phyloP scores from a whole-genome alignment of 1,140 invertebrate species.

The Apis cerana region DNA sequence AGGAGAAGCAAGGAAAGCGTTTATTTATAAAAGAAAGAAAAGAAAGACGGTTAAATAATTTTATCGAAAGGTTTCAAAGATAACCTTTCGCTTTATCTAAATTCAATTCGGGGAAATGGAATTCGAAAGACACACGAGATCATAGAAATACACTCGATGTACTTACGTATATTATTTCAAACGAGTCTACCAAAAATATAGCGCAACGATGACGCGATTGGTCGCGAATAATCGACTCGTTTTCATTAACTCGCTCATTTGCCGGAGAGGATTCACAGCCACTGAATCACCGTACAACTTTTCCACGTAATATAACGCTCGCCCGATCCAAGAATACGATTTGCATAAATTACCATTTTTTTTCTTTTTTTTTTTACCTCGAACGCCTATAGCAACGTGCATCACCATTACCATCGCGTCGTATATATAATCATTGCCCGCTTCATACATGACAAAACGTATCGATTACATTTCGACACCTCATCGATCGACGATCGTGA shows the following conservation, averaged over 20 bases:
- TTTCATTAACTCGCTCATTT: background rate
- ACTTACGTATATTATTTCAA: too few species aligned
- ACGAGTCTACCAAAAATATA: background rate
- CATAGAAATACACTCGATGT: background rate
- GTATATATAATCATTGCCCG: background rate
- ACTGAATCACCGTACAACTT: background rate
- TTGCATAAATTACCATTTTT: constrained; percentile 3
- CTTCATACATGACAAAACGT: constrained; percentile 13
- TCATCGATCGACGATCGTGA: background rate
- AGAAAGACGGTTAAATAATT: background rate
- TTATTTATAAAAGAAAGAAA: background rate
- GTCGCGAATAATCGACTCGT: background rate
- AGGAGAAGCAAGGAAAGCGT: background rate
- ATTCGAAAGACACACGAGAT: background rate
- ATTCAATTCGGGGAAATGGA: background rate
- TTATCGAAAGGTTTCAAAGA: background rate
- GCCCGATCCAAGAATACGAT: background rate
- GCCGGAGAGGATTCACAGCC: background rate
- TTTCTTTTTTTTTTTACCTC: background rate
- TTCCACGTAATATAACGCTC: too few species aligned
- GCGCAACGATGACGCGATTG: background rate
- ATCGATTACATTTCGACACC: constrained; percentile 2
- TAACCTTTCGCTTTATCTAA: background rate
- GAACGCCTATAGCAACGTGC: background rate
- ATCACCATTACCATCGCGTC: background rate